Evolutionary conservation across 2,113 vertebrate species (phyloP).

Genomic region (Nannobrachium achirus): DNA sequence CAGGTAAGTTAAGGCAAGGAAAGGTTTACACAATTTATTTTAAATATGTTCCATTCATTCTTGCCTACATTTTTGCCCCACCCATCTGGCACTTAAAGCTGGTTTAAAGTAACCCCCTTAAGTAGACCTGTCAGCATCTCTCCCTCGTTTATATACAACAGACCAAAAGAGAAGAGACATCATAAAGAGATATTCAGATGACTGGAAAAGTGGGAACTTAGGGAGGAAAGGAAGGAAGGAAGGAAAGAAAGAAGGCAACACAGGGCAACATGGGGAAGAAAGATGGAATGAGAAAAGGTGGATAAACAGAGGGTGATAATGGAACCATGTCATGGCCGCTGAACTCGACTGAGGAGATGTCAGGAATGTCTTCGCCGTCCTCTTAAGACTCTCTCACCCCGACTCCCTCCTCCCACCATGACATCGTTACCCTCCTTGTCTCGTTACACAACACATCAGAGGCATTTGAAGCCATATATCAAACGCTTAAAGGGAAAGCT

Average conservation of each 20-base stretch:
- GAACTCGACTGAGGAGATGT: slow-evolving; percentile 16
- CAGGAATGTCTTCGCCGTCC: slow-evolving; percentile 63
- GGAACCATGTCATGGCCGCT: slow-evolving; percentile 14
- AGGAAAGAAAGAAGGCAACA: not conserved
- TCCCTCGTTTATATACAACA: no score
- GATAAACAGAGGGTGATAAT: not conserved
- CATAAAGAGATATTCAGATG: no score
- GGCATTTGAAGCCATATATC: not conserved
- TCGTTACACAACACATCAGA: not conserved
- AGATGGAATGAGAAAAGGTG: not conserved
- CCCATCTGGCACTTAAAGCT: no score
- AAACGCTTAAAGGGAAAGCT: not conserved
- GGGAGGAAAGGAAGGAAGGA: not conserved
- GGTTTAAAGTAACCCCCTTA: no score
- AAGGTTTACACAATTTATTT: no score
- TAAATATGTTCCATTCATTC: no score
- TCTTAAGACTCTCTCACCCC: slow-evolving; percentile 10
- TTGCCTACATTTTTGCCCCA: no score
- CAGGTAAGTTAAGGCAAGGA: no score
- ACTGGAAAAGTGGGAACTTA: no score
- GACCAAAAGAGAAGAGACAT: no score
- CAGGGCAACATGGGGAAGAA: not conserved
- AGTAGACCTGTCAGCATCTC: no score
- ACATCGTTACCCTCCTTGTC: not conserved
- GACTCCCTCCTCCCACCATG: not conserved